Evolutionary conservation across 2,113 vertebrate species (phyloP).

Genomic region (Panurus biarmicus): DNA sequence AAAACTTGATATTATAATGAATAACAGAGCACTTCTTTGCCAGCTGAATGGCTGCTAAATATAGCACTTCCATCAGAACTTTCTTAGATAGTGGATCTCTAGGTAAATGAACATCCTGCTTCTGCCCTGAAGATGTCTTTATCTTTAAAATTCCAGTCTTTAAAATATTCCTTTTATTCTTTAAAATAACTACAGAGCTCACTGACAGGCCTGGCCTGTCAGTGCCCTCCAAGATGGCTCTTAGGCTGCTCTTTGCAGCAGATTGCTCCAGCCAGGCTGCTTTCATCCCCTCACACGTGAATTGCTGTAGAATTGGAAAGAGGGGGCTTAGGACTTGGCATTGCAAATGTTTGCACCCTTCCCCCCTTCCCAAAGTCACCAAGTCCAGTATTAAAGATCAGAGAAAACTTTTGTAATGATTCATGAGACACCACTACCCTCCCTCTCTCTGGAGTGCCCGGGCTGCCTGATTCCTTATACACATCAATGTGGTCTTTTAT

Average conservation of each 20-base stretch:
- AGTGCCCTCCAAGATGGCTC: background rate
- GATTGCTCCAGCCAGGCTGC: background rate
- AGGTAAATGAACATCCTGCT: background rate
- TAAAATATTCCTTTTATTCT: background rate
- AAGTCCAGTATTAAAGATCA: slow-evolving; percentile 20
- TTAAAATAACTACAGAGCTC: background rate
- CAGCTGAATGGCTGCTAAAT: slow-evolving; percentile 11
- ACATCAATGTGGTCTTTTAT: slow-evolving; percentile 31
- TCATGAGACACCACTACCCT: background rate
- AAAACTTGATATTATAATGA: background rate
- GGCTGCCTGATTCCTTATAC: background rate
- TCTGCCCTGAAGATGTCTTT: background rate
- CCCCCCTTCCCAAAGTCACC: background rate
- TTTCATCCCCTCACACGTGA: background rate
- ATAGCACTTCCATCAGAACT: background rate
- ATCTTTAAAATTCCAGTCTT: background rate
- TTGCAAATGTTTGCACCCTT: background rate
- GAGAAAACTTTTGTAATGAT: slow-evolving; percentile 16
- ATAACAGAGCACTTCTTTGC: background rate
- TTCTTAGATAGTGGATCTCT: background rate
- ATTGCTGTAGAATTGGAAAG: background rate
- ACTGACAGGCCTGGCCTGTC: background rate
- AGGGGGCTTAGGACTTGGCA: background rate
- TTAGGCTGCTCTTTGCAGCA: background rate
- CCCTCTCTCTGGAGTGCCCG: background rate